Base-by-base conservation (phyloP, 2,113 vertebrate species). In the Nyctereutes procyonoides region DNA sequence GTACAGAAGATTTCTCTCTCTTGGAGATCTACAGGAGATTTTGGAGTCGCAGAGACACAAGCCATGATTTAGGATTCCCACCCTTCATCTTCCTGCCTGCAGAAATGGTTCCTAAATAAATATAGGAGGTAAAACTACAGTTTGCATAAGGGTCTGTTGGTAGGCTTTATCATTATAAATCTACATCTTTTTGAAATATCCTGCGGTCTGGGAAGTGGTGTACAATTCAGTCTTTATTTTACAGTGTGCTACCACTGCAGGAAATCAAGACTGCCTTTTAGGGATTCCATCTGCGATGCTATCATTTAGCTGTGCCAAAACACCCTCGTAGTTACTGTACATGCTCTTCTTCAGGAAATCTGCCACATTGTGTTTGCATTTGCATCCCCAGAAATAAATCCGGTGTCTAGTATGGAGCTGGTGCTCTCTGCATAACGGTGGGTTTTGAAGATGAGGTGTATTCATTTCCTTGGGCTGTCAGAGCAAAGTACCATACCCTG, bases 131-230 rank as follows among this genome's bases (percentile, higher is more conserved):
- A 22, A 79, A 90, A 15, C 28, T 38, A 53, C 38, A 16, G 24
- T 60, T 90, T 83, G 19, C 38, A 32, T 62, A 83, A 24, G 51
- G 55, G 30, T 43, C 15, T 35, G 8, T 48, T 43, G 14, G 88
- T 73, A 90, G 22, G 16, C 15, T 81, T 97, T 43, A n/a, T 43
- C 53, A 9, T 43, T 88, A 20, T 71, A 76, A 90, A 62, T 88
- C 30, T 74, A 53, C 6, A 51, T 74, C 38, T 84, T 81, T 35
- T 58, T 6, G 3, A 84, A 90, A 56, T 65, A 53, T n/a, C 63
- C 51, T 62, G 12, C 17, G 58, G 7, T 28, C 35, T n/a, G 28
- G 24, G 30, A 92, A 84, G 81, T 60, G 12, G 43, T 38, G 53
- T 71, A 22, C 28, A 60, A 20, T 20, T 53, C 74, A 87, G 43